Evolutionary conservation across 2,797 vertebrate species (phyloP).

Genomic region (Schizopygopsis pylzovi): DNA sequence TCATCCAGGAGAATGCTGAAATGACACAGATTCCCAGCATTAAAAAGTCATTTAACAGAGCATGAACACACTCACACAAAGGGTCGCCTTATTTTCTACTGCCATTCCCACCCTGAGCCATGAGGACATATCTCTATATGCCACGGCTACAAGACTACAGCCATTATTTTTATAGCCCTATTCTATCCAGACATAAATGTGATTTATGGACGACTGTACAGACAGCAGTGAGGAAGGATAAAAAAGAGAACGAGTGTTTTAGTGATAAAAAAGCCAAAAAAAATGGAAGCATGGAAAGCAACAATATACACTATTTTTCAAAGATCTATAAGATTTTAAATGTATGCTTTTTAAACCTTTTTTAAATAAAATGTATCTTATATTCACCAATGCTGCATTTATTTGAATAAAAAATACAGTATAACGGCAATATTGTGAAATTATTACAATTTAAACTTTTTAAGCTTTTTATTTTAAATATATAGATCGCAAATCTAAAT

Average conservation of each 20-base stretch:
- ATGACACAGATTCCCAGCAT: slow-evolving; percentile 65
- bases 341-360: no score
- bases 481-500: neutral
- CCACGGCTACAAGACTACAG: slow-evolving; percentile 9
- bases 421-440: neutral
- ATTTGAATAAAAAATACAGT: neutral
- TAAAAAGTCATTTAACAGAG: slow-evolving; percentile 33
- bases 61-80: slow-evolving; percentile 14
- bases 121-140: neutral
- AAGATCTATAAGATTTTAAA: neutral
- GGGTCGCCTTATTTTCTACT: neutral
- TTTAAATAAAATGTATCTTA: neutral
- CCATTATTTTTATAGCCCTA: slow-evolving; percentile 45
- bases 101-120: neutral
- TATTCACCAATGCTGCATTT: neutral
- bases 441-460: neutral
- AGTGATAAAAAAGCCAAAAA: neutral
- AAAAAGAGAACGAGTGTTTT: neutral
- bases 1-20: slow-evolving; percentile 96
- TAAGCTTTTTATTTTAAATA: neutral
- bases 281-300: neutral
- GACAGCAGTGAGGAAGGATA: neutral
- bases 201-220: slow-evolving; percentile 49
- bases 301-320: neutral
- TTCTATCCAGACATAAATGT: slow-evolving; percentile 43